Percentiles rank a stretch among this genome's conserved stretches.
These are phyloP conservation scores for Otis tarda DNA, from an alignment of 2,113 vertebrate species.

Conservation along the genomic window DNA sequence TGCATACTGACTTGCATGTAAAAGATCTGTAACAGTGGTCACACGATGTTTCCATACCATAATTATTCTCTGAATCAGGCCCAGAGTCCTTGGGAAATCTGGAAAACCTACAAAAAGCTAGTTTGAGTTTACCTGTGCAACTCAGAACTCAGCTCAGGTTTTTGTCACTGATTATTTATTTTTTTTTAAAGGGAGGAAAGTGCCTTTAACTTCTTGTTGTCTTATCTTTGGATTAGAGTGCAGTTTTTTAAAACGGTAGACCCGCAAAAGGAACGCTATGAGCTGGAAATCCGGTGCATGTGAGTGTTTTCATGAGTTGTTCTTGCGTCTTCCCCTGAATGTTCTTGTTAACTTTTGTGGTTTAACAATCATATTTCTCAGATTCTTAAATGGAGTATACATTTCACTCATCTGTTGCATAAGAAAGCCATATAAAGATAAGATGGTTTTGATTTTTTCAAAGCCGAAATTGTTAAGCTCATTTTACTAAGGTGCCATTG, in stretches of 20 bases:
- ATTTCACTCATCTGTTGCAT: background rate
- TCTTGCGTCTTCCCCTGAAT: background rate
- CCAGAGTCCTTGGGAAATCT: constrained; percentile 28
- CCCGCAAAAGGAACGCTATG: background rate
- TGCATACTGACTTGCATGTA: constrained; percentile 64
- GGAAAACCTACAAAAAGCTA: background rate
- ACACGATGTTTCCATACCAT: constrained; percentile 50
- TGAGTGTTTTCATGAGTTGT: background rate
- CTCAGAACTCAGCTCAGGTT: background rate
- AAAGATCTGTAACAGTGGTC: constrained; percentile 71
- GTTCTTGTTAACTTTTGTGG: background rate
- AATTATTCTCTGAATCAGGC: constrained; percentile 42
- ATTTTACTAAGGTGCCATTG: background rate
- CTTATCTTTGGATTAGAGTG: background rate
- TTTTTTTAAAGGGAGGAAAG: background rate
- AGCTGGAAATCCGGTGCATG: background rate
- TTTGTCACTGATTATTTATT: background rate
- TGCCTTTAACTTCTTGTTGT: background rate
- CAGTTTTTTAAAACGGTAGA: background rate
- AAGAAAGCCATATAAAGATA: background rate
- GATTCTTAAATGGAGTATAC: background rate
- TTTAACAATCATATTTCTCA: background rate
- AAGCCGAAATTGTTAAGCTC: background rate
- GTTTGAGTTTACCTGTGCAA: background rate
- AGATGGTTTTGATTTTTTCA: background rate